phyloP scores from a whole-genome alignment of 2,797 vertebrate species.

The Rhadinocentrus ornatus region DNA sequence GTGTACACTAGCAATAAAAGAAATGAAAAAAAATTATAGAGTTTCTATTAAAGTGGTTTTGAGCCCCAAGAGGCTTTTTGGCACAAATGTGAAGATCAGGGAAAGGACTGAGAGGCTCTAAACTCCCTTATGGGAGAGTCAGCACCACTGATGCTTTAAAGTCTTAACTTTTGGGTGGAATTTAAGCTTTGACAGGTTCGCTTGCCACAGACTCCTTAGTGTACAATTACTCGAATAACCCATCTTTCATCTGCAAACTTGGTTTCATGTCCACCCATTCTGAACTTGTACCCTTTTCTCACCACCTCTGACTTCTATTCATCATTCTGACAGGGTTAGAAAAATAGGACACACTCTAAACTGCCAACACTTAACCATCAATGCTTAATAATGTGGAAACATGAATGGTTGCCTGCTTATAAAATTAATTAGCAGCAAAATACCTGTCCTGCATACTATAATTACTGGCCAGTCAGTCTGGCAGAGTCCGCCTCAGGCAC shows the following conservation, averaged over 20 bases:
- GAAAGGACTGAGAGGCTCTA: conserved; percentile 59
- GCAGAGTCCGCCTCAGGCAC: conserved; percentile 28
- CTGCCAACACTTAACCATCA: conserved; percentile 31
- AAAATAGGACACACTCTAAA: conserved; percentile 42
- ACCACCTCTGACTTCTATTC: conserved; percentile 4
- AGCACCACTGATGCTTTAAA: conserved; percentile 73
- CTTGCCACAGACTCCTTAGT: conserved; percentile 29
- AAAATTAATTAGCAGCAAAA: conserved; percentile 73
- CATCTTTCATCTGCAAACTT: conserved; percentile 10
- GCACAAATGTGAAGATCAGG: conserved; percentile 55
- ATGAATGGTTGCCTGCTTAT: conserved; percentile 50
- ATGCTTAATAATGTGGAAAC: conserved; percentile 61
- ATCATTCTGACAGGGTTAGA: conserved; percentile 4
- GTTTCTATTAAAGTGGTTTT: conserved; percentile 75
- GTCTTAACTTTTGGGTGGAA: conserved; percentile 53
- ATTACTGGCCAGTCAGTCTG: conserved; percentile 58
- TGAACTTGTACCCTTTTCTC: not conserved
- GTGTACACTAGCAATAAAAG: conserved; percentile 44
- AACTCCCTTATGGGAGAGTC: conserved; percentile 66
- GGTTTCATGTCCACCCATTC: not conserved
- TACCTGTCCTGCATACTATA: conserved; percentile 62
- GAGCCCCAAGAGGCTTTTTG: conserved; percentile 73
- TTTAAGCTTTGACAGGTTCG: conserved; percentile 52
- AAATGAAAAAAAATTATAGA: conserved; percentile 14
- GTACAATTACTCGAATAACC: conserved; percentile 23